Percentiles rank a stretch among this genome's conserved stretches.
Evolutionary conservation across 2,113 vertebrate species (phyloP).

Genomic region (Hemicordylus capensis): DNA sequence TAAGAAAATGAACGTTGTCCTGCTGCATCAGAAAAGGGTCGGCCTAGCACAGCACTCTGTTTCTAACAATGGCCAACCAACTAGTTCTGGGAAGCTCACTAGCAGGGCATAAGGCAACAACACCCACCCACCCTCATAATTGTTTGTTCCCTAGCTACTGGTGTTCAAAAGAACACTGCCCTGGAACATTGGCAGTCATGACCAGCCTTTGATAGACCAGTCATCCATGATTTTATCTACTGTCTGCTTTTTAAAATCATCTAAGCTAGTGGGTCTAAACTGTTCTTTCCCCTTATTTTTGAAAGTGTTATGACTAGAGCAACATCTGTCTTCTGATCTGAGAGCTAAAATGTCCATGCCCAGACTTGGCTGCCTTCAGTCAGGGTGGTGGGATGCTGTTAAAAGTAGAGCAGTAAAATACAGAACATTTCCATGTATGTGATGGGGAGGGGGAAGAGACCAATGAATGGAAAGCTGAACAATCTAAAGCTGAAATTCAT

Average conservation of each 20-base stretch:
- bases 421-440: slow-evolving; percentile 33
- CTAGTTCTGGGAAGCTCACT: neutral
- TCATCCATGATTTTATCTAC: neutral
- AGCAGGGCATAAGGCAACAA: too few relatives aligned
- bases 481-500: slow-evolving; percentile 63
- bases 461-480: slow-evolving; percentile 32
- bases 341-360: neutral
- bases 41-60: neutral
- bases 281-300: neutral
- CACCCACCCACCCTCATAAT: too few relatives aligned
- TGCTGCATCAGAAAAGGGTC: neutral
- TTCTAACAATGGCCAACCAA: neutral
- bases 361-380: neutral
- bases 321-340: neutral
- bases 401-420: slow-evolving; percentile 13
- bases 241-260: neutral
- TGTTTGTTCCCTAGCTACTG: neutral
- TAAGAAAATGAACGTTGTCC: neutral
- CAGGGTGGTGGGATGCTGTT: neutral
- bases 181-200: neutral
- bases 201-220: neutral
- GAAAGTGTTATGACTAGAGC: neutral
- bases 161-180: too few relatives aligned
- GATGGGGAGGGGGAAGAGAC: neutral
- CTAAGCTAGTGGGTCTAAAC: neutral